A percentile compares a stretch with the other conserved stretches of the same genome.
Conservation (phyloP, 2,113 vertebrate species). For the Chaetura pelagica region DNA sequence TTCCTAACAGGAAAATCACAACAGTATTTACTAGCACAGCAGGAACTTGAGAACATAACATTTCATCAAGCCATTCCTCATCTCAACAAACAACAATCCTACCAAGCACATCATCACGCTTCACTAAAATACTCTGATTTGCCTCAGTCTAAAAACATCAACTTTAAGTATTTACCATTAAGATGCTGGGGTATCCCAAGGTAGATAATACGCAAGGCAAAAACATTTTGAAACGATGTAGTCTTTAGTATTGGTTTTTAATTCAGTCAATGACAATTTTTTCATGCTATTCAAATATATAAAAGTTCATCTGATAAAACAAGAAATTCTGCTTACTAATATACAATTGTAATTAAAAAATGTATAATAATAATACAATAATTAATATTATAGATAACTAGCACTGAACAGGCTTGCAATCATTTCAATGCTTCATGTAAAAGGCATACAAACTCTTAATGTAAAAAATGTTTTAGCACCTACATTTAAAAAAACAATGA, state of each 20-base stretch:
- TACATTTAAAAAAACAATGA: background rate
- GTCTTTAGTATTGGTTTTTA: background rate
- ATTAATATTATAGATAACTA: background rate
- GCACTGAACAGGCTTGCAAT: background rate
- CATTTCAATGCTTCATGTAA: background rate
- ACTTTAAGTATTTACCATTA: background rate
- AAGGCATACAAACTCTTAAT: background rate
- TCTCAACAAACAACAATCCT: background rate
- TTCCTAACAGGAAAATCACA: background rate
- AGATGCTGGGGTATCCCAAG: background rate
- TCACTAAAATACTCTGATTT: background rate
- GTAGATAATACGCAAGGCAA: background rate
- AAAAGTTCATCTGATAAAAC: background rate
- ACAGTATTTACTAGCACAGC: background rate
- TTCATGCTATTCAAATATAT: background rate
- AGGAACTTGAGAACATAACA: background rate
- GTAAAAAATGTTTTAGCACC: background rate
- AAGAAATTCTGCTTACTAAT: background rate
- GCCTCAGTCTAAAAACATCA: background rate
- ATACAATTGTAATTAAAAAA: background rate
- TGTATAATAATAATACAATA: background rate
- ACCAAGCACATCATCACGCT: background rate
- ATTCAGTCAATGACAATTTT: background rate
- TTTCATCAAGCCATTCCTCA: background rate
- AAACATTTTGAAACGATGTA: background rate